These are phyloP conservation scores for Sigmodon hispidus DNA, from an alignment of 2,113 vertebrate genomes.

Conservation along the genomic window DNA sequence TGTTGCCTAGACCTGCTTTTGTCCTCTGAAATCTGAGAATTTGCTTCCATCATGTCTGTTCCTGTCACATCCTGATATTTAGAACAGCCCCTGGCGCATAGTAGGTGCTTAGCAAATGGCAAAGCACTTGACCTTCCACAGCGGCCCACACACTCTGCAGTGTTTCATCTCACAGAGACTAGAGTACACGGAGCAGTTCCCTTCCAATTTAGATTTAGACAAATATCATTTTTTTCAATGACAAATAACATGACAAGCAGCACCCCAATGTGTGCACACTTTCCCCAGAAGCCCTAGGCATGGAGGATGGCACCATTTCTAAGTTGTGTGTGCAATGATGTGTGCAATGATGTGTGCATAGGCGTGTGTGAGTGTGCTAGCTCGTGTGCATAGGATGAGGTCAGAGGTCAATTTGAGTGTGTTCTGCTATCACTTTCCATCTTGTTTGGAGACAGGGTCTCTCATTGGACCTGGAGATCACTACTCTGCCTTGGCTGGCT, in stretches of 20 bases:
- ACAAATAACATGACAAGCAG: rapidly evolving
- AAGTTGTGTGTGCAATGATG: not conserved
- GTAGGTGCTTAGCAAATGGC: not conserved
- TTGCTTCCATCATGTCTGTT: not conserved
- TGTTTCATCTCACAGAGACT: not conserved
- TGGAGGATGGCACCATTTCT: not conserved
- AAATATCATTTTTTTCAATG: not conserved
- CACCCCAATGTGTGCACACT: not conserved
- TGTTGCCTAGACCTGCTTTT: not conserved
- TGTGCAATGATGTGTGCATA: too few species aligned
- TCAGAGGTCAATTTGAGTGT: not conserved
- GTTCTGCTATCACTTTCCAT: too few species aligned
- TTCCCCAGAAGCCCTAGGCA: not conserved
- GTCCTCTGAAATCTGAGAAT: not conserved
- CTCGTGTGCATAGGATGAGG: not conserved
- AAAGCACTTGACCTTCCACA: not conserved
- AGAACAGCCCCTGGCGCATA: not conserved
- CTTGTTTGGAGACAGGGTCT: not conserved
- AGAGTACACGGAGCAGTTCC: rapidly evolving
- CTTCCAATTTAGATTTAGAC: not conserved
- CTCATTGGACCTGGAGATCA: not conserved
- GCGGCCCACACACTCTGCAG: not conserved
- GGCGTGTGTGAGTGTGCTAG: too few species aligned
- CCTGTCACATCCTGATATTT: not conserved
- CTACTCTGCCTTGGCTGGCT: too few species aligned